Conservation (phyloP, 2,113 vertebrate genomes). For the Gambusia holbrooki region DNA sequence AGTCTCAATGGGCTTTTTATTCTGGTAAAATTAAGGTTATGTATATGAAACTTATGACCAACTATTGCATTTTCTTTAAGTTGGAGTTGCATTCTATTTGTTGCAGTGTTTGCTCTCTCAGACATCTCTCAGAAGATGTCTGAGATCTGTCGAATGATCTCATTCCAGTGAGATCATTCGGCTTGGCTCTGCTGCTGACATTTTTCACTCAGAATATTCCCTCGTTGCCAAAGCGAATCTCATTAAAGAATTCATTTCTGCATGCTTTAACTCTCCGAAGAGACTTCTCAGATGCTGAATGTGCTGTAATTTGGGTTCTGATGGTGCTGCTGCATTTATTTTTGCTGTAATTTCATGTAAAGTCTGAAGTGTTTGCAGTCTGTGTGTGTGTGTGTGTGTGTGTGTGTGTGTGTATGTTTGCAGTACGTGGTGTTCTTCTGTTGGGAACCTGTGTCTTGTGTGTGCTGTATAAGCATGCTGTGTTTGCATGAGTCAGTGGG, state of each 20-base stretch:
- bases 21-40: too few relatives aligned
- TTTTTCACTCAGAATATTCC: not conserved
- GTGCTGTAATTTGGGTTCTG: not conserved
- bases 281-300: not conserved
- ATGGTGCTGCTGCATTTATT: not conserved
- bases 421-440: not conserved
- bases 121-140: not conserved
- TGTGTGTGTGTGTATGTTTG: not conserved
- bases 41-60: too few relatives aligned
- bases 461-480: not conserved
- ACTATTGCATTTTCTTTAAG: too few relatives aligned
- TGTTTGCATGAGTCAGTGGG: constrained; percentile 7
- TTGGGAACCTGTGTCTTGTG: not conserved
- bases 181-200: constrained; percentile 23
- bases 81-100: too few relatives aligned
- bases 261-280: not conserved
- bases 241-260: constrained; percentile 3
- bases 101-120: not conserved
- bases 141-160: too few relatives aligned
- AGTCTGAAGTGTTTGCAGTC: not conserved
- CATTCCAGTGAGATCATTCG: not conserved
- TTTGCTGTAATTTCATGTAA: not conserved
- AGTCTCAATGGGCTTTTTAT: too few relatives aligned
- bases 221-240: constrained; percentile 10
- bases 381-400: constrained; percentile 1